Percentiles rank a stretch among this genome's conserved stretches.
Evolutionary conservation across 2,797 vertebrate genomes (phyloP).

Genomic region (Syndactyla subalaris): DNA sequence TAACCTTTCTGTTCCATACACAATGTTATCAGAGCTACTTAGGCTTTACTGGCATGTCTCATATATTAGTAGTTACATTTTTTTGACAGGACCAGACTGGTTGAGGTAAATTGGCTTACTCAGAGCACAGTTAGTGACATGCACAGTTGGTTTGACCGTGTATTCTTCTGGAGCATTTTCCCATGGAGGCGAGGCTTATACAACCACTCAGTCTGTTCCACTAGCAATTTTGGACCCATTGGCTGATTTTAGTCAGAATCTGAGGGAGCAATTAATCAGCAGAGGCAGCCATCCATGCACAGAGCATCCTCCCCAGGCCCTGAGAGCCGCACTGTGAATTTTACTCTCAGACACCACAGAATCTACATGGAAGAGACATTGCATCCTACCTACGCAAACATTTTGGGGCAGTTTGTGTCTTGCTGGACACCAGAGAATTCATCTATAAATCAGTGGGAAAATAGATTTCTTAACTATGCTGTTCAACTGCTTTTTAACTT

Average conservation of each 20-base stretch:
- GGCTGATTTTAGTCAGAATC: not conserved
- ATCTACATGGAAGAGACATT: not conserved
- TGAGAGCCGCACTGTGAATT: not conserved
- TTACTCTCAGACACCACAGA: not conserved
- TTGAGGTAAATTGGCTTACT: conserved; percentile 4
- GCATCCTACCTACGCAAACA: not conserved
- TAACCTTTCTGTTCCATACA: conserved; percentile 8
- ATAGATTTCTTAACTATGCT: not conserved
- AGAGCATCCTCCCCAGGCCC: not conserved
- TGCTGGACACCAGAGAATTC: not conserved
- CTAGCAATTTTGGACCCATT: not conserved
- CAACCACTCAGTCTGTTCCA: not conserved
- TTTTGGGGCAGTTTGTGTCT: not conserved
- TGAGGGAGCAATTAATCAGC: not conserved
- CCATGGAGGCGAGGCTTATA: not conserved
- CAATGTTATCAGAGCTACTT: conserved; percentile 15
- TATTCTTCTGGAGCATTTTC: conserved; percentile 19
- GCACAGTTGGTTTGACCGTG: not conserved
- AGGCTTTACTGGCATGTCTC: not conserved
- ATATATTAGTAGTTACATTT: not conserved
- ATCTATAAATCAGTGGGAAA: not conserved
- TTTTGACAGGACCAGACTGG: not conserved
- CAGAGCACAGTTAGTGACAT: not conserved
- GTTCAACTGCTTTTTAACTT: not conserved
- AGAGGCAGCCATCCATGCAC: not conserved